Evolutionary conservation across 2,888 invertebrate genomes (phyloP).

Genomic region (Hyles lineata): DNA sequence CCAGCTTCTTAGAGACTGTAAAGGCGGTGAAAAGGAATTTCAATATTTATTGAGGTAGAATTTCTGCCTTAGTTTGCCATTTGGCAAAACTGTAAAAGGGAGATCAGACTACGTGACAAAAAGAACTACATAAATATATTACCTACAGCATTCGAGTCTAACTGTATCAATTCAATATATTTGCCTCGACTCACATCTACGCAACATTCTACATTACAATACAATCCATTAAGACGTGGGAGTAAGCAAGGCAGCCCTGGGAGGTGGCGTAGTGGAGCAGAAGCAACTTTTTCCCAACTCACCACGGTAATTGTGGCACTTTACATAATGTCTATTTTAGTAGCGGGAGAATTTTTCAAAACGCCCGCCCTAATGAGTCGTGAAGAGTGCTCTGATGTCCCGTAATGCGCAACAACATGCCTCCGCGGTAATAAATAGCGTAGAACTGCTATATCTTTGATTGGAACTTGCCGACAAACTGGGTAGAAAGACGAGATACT

Average conservation of each 20-base stretch:
- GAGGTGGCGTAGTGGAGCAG: conserved; percentile 35
- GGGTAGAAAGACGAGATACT: no score
- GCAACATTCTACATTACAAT: neutral
- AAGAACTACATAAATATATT: no score
- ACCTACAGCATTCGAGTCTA: no score
- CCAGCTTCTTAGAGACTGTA: conserved; percentile 24
- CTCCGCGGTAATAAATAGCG: conserved; percentile 26
- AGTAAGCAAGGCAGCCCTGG: conserved; percentile 28
- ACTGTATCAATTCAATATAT: no score
- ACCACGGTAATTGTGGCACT: conserved; percentile 80
- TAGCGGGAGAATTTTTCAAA: conserved; percentile 74
- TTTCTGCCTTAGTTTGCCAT: no score
- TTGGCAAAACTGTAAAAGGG: no score
- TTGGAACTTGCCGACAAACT: neutral
- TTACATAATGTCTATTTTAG: conserved; percentile 84
- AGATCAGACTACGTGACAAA: no score
- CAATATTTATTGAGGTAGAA: no score
- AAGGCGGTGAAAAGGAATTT: conserved; percentile 23
- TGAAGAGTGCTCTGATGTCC: conserved; percentile 69
- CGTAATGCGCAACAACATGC: conserved; percentile 60
- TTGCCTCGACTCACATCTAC: no score
- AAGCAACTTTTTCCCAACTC: conserved; percentile 68
- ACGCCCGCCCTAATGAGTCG: conserved; percentile 77
- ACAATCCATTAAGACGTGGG: neutral
- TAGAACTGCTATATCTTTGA: neutral